Evolutionary conservation across 2,797 vertebrate genomes (phyloP).

Genomic region (Tadarida brasiliensis): DNA sequence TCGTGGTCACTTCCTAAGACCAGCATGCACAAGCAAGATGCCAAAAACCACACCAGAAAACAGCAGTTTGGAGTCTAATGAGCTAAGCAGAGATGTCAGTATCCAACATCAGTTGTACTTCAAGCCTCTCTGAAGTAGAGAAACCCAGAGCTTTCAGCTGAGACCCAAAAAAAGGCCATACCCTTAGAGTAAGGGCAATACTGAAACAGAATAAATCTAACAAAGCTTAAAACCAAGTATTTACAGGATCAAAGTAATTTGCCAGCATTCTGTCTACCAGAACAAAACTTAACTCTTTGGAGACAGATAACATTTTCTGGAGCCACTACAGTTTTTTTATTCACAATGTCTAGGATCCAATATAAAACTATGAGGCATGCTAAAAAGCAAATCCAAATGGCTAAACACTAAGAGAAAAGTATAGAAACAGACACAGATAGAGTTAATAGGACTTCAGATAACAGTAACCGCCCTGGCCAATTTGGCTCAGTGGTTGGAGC

Average conservation of each 20-base stretch:
- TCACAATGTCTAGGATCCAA: not conserved
- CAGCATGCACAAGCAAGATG: not conserved
- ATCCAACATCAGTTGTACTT: not conserved
- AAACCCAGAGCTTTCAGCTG: not conserved
- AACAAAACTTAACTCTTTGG: not conserved
- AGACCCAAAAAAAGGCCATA: not conserved
- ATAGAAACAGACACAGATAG: not conserved
- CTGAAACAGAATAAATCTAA: not conserved
- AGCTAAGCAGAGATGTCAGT: not conserved
- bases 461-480: not conserved
- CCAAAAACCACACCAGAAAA: not conserved
- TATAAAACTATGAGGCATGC: not conserved
- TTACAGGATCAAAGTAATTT: not conserved
- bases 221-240: not conserved
- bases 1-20: not conserved
- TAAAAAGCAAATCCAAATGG: constrained; percentile 37
- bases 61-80: not conserved
- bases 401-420: not conserved
- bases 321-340: not conserved
- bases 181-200: not conserved
- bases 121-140: not conserved
- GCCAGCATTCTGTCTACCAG: not conserved
- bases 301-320: not conserved
- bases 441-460: not conserved
- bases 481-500: not conserved